A percentile compares a stretch with the other conserved stretches of the same genome.
Evolutionary conservation across 2,797 vertebrate genomes (phyloP).

Genomic region (Pantherophis alleghaniensis): DNA sequence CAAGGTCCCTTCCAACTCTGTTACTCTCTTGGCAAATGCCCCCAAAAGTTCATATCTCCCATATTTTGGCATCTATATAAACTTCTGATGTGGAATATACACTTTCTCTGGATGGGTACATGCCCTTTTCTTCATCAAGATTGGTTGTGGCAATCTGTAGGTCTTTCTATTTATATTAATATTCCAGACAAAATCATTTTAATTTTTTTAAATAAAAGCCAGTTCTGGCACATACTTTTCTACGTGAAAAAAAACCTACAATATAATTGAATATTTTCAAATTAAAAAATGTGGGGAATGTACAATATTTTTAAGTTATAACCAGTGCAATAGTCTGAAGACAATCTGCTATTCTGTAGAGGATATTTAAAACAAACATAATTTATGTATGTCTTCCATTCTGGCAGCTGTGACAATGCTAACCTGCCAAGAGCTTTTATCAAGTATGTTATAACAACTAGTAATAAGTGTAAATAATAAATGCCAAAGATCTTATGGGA

Average conservation of each 20-base stretch:
- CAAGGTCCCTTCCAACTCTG: no score
- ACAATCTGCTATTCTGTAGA: slow-evolving; percentile 59
- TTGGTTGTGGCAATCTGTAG: neutral
- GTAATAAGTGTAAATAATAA: slow-evolving; percentile 94
- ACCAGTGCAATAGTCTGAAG: slow-evolving; percentile 45
- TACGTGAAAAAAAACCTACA: slow-evolving; percentile 43
- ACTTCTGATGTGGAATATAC: neutral
- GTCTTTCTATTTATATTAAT: neutral
- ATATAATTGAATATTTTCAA: slow-evolving; percentile 43
- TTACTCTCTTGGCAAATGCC: neutral
- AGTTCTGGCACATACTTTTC: slow-evolving; percentile 28
- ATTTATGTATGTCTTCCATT: slow-evolving; percentile 74
- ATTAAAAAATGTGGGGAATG: slow-evolving; percentile 26
- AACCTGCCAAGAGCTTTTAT: slow-evolving; percentile 88
- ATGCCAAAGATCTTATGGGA: slow-evolving; percentile 83
- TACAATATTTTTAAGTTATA: slow-evolving; percentile 61
- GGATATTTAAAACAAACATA: slow-evolving; percentile 64
- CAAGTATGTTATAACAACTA: slow-evolving; percentile 86
- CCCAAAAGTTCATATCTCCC: neutral
- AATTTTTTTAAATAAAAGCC: slow-evolving; percentile 18
- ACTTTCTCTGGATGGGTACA: neutral
- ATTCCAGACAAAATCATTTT: slow-evolving; percentile 22
- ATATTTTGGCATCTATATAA: neutral
- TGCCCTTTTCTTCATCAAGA: neutral
- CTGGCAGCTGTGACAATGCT: slow-evolving; percentile 82